Evolutionary conservation across 2,113 vertebrate species (phyloP).

Genomic region (Chinchilla lanigera): DNA sequence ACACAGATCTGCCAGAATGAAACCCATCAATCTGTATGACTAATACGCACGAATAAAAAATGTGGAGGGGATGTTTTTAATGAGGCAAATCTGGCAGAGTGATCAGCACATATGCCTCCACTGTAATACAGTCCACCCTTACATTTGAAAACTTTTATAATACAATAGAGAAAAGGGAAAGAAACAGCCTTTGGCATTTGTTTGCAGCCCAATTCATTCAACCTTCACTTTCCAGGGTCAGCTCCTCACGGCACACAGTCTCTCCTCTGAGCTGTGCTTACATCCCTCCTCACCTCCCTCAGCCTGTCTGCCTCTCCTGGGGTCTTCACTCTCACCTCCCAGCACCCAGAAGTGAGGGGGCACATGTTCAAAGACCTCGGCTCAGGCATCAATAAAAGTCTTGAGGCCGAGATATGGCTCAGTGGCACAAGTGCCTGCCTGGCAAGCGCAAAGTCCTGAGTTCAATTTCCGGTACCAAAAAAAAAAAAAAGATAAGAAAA

Average conservation of each 20-base stretch:
- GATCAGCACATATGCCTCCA: not conserved
- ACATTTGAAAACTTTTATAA: not conserved
- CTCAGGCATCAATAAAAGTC: not conserved
- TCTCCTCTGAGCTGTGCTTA: fast-evolving
- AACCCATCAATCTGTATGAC: not conserved
- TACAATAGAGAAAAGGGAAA: too few species aligned
- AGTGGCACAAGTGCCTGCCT: too few species aligned
- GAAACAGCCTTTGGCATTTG: fast-evolving
- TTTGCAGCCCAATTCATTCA: not conserved
- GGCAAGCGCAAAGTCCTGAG: too few species aligned
- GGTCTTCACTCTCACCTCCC: not conserved
- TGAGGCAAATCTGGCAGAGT: not conserved
- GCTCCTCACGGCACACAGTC: not conserved
- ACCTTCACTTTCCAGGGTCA: not conserved
- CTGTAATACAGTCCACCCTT: not conserved
- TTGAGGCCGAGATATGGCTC: too few species aligned
- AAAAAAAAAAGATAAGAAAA: too few species aligned
- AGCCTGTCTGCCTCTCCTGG: not conserved
- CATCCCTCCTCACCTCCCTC: not conserved
- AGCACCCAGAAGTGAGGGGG: not conserved
- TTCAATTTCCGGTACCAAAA: too few species aligned
- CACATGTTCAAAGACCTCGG: not conserved
- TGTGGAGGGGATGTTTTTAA: not conserved
- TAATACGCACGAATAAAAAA: not conserved
- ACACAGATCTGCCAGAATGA: not conserved